Conservation (phyloP, 2,888 invertebrate genomes). For the Sicus ferrugineus region DNA sequence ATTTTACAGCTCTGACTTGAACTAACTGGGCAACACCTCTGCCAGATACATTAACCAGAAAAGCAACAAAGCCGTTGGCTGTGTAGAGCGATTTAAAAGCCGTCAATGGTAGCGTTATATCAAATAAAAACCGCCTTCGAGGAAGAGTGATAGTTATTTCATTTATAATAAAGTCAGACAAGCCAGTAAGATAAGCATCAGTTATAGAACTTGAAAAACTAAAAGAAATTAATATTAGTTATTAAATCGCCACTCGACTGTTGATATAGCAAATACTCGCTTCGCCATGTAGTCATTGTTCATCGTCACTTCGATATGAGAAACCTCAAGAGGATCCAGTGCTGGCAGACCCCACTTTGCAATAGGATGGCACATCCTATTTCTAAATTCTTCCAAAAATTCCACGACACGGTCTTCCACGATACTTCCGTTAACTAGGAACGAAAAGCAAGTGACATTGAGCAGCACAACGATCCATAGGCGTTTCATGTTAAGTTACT, state of each 20-base stretch:
- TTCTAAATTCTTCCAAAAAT: slow-evolving; percentile 53
- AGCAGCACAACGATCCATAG: neutral
- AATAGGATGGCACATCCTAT: slow-evolving; percentile 60
- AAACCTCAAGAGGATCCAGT: slow-evolving; percentile 53
- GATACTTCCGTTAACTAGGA: slow-evolving; percentile 40
- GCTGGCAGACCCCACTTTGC: slow-evolving; percentile 54
- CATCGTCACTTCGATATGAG: slow-evolving; percentile 41
- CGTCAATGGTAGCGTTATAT: slow-evolving; percentile 51
- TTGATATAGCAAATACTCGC: slow-evolving; percentile 44
- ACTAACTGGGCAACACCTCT: too few species aligned
- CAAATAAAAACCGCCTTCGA: slow-evolving; percentile 44
- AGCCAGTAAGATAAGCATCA: slow-evolving; percentile 48
- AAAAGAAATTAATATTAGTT: slow-evolving; percentile 7
- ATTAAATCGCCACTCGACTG: too few species aligned
- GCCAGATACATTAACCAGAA: slow-evolving; percentile 52
- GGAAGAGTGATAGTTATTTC: slow-evolving; percentile 45
- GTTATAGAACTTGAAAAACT: slow-evolving; percentile 53
- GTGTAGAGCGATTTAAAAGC: slow-evolving; percentile 52
- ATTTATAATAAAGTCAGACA: slow-evolving; percentile 52
- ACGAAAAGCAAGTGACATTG: slow-evolving; percentile 19
- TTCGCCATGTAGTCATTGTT: slow-evolving; percentile 53
- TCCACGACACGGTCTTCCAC: slow-evolving; percentile 46
- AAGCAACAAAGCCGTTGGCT: slow-evolving; percentile 56
- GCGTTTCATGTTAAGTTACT: neutral
- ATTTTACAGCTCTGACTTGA: too few species aligned